A percentile compares a stretch with the other conserved stretches of the same genome.
Evolutionary conservation across 64 coral and sea anemone genomes (phyloP).

Genomic region (Anthopleura sola): DNA sequence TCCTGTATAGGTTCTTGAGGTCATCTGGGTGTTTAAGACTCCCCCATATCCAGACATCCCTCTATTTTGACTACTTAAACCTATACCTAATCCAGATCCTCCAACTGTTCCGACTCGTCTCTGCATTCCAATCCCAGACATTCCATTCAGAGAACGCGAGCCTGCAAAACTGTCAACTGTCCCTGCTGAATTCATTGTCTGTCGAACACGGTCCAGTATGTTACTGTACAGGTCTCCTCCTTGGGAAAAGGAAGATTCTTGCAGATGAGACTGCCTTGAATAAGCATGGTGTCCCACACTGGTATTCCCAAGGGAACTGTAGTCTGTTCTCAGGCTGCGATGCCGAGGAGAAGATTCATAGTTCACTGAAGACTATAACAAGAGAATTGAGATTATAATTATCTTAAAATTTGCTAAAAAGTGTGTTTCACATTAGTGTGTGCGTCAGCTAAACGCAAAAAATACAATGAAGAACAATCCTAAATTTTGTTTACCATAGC

Average conservation of each 20-base stretch:
- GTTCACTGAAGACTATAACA: not conserved
- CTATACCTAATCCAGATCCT: not conserved
- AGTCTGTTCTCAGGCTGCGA: not conserved
- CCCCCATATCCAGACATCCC: not conserved
- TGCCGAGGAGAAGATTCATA: constrained; percentile 9
- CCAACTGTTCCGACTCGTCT: not conserved
- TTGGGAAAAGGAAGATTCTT: not conserved
- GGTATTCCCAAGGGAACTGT: constrained; percentile 7
- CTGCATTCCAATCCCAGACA: not conserved
- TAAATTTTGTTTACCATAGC: not conserved
- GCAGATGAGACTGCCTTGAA: not conserved
- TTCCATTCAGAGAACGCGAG: not conserved
- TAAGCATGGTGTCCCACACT: not conserved
- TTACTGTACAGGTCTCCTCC: constrained; percentile 10
- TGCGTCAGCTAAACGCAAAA: no score
- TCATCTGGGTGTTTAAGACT: not conserved
- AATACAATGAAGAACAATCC: no score
- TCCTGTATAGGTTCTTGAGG: not conserved
- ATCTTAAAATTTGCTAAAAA: not conserved
- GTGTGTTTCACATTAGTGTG: no score
- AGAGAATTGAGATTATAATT: no score
- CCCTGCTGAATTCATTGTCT: constrained; percentile 41
- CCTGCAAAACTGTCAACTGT: not conserved
- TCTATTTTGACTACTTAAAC: not conserved
- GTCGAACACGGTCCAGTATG: constrained; percentile 34